These are phyloP conservation scores for Trididemnum clinides DNA, from an alignment of 23 tunicate genomes.

Conservation along the genomic window DNA sequence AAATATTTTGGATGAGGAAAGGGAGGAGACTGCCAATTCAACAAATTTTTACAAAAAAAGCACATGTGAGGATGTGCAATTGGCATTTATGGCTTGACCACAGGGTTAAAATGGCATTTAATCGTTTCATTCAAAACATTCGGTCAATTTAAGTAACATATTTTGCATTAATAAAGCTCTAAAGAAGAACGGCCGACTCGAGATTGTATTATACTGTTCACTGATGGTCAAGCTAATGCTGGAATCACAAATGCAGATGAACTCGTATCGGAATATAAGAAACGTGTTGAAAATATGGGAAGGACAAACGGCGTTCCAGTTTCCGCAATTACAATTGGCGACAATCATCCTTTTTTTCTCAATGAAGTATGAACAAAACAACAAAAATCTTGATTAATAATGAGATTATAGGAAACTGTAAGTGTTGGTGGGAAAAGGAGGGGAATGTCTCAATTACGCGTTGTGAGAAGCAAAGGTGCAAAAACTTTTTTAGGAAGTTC, in stretches of 20 bases:
- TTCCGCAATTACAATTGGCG: constrained; percentile 79
- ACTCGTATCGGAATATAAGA: constrained; percentile 42
- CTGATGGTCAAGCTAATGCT: constrained; percentile 74
- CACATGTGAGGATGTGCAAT: too few species aligned
- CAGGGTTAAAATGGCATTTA: background rate
- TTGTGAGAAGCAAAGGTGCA: too few species aligned
- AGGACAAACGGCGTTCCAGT: constrained; percentile 39
- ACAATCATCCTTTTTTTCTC: constrained; percentile 47
- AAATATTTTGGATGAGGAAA: too few species aligned
- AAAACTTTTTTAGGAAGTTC: too few species aligned
- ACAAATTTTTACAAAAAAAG: too few species aligned
- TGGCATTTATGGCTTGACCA: background rate
- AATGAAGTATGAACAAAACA: constrained; percentile 31
- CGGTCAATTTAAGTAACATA: background rate
- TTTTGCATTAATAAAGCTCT: background rate
- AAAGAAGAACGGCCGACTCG: constrained; percentile 1
- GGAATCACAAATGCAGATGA: constrained; percentile 38
- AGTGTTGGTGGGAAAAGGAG: too few species aligned
- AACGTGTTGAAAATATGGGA: background rate
- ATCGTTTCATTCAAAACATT: background rate
- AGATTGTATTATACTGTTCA: constrained; percentile 76
- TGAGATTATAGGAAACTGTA: too few species aligned
- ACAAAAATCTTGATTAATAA: too few species aligned
- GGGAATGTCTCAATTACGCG: too few species aligned
- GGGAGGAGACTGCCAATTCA: too few species aligned